These are phyloP conservation scores for Drosophila elegans DNA, from an alignment of 1,140 invertebrate genomes.

Conservation along the genomic window DNA sequence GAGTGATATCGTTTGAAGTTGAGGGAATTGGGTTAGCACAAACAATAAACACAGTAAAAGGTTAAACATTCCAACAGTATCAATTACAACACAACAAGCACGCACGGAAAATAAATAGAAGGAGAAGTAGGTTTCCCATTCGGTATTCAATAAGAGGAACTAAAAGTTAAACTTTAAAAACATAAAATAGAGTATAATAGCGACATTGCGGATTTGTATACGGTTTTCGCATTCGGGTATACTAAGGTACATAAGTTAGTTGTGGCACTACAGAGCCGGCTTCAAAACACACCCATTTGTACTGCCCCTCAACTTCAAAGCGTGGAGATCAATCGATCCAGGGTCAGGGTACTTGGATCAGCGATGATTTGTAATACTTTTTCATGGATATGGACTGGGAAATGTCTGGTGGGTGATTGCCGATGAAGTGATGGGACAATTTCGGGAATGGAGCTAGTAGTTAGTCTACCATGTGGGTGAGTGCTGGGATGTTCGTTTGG, in stretches of 20 bases:
- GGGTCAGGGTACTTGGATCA: conserved; percentile 11
- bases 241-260: conserved; percentile 56
- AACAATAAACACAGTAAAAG: conserved; percentile 28
- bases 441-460: conserved; percentile 24
- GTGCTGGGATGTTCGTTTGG: conserved; percentile 48
- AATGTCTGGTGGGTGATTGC: conserved; percentile 1
- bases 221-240: conserved; percentile 26
- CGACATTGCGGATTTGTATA: conserved; percentile 27
- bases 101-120: conserved; percentile 21
- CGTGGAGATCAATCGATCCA: conserved; percentile 54
- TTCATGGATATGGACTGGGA: conserved; percentile 7
- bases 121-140: neutral
- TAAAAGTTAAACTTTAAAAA: conserved; percentile 35
- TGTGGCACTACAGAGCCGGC: conserved; percentile 22
- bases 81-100: conserved; percentile 42
- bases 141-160: conserved; percentile 3
- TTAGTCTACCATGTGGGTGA: conserved; percentile 13
- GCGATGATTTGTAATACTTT: conserved; percentile 46
- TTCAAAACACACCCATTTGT: conserved; percentile 5
- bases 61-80: conserved; percentile 18
- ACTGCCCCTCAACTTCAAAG: conserved; percentile 51
- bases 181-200: conserved; percentile 29
- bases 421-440: conserved; percentile 3
- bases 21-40: conserved; percentile 43
- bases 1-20: conserved; percentile 45